These are phyloP conservation scores for Prunella strophiata DNA, from an alignment of 2,797 vertebrate species.

Conservation along the genomic window DNA sequence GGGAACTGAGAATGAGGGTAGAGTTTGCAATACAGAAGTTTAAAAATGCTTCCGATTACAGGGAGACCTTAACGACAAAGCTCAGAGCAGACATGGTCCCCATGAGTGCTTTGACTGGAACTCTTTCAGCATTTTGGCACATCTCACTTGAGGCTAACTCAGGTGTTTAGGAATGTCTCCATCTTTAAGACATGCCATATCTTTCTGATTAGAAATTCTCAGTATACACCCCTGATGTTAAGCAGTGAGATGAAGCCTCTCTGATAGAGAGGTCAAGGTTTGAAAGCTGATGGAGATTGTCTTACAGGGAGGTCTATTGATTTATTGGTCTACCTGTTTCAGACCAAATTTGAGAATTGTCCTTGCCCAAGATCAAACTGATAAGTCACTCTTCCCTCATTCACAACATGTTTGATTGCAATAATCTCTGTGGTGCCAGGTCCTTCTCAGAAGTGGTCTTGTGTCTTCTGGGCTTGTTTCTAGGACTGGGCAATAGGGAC, in stretches of 20 bases:
- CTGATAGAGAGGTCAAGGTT: background rate
- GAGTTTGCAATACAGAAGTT: background rate
- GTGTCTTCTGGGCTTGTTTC: background rate
- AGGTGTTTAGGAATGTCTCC: background rate
- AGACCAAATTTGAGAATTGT: background rate
- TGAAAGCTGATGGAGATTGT: background rate
- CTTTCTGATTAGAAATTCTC: background rate
- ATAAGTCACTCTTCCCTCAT: background rate
- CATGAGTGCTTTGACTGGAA: background rate
- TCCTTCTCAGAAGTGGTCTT: background rate
- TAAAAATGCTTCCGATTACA: background rate
- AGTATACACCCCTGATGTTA: background rate
- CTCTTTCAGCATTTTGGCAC: background rate
- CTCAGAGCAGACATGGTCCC: background rate
- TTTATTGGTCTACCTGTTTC: background rate
- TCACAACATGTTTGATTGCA: background rate
- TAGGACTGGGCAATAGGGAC: background rate
- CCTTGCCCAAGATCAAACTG: background rate
- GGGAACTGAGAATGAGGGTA: background rate
- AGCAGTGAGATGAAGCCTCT: background rate
- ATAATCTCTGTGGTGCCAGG: fast-evolving
- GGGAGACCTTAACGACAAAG: background rate
- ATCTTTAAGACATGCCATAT: background rate
- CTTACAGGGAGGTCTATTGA: background rate
- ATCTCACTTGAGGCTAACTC: background rate